Evolutionary conservation across 2,113 vertebrate genomes (phyloP).

Genomic region (Panthera tigris): DNA sequence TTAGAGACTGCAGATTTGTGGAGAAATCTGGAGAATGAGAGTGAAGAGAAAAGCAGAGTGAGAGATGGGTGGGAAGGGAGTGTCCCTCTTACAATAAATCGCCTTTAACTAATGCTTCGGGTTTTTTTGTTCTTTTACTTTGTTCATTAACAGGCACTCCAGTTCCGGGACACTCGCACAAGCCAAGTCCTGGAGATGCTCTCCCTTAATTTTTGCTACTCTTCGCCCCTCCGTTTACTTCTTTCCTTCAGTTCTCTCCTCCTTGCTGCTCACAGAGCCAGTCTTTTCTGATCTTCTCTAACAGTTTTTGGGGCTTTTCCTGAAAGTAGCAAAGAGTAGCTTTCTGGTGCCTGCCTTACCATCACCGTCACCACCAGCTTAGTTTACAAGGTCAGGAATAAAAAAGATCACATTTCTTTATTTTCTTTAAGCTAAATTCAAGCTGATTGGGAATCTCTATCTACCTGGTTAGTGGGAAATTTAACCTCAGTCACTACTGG

Average conservation of each 20-base stretch:
- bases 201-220: not conserved
- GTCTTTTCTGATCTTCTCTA: not conserved
- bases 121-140: not conserved
- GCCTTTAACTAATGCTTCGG: not conserved
- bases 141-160: not conserved
- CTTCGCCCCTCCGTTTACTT: not conserved
- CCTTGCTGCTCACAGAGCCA: not conserved
- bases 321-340: not conserved
- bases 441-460: not conserved
- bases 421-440: not conserved
- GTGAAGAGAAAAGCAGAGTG: not conserved
- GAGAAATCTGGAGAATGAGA: not conserved
- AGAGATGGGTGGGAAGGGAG: not conserved
- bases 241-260: not conserved
- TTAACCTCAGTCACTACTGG: not conserved
- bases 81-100: not conserved
- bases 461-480: not conserved
- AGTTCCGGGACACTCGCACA: not conserved
- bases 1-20: not conserved
- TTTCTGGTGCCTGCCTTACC: not conserved
- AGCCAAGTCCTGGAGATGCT: not conserved
- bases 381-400: not conserved
- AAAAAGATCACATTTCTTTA: not conserved
- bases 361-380: rapidly evolving
- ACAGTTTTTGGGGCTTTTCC: not conserved